Evolutionary conservation across 2,888 invertebrate genomes (phyloP).

Genomic region (Sarcophaga caerulescens): DNA sequence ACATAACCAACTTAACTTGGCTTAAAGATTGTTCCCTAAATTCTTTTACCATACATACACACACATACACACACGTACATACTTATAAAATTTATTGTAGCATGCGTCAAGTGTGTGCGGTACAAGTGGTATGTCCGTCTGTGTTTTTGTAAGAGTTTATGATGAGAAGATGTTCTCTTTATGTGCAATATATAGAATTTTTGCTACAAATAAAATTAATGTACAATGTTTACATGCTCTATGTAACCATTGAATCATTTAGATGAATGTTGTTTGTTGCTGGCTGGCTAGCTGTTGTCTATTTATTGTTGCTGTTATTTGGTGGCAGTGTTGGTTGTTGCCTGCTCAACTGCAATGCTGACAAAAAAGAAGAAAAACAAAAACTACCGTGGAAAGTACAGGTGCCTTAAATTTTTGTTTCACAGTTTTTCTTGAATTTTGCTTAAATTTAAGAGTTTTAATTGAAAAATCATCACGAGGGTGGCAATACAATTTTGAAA

Average conservation of each 20-base stretch:
- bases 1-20: constrained; percentile 11
- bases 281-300: constrained; percentile 11
- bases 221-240: constrained; percentile 68
- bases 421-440: not conserved
- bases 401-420: constrained; percentile 56
- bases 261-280: constrained; percentile 65
- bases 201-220: constrained; percentile 68
- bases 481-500: constrained; percentile 5
- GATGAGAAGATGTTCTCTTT: constrained; percentile 50
- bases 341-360: constrained; percentile 47
- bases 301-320: constrained; percentile 33
- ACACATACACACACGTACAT: constrained; percentile 10
- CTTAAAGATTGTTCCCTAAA: constrained; percentile 22
- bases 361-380: constrained; percentile 10
- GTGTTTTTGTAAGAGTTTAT: not conserved
- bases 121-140: constrained; percentile 24
- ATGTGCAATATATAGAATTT: constrained; percentile 26
- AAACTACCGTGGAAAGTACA: constrained; percentile 66
- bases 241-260: constrained; percentile 69
- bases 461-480: constrained; percentile 53
- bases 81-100: constrained; percentile 65
- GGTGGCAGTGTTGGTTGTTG: constrained; percentile 32
- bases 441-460: constrained; percentile 24
- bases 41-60: constrained; percentile 21
- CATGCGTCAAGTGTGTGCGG: constrained; percentile 65